A percentile compares a stretch with the other conserved stretches of the same genome.
Evolutionary conservation across 2,888 invertebrate genomes (phyloP).

Genomic region (Heteromyza rotundicornis): DNA sequence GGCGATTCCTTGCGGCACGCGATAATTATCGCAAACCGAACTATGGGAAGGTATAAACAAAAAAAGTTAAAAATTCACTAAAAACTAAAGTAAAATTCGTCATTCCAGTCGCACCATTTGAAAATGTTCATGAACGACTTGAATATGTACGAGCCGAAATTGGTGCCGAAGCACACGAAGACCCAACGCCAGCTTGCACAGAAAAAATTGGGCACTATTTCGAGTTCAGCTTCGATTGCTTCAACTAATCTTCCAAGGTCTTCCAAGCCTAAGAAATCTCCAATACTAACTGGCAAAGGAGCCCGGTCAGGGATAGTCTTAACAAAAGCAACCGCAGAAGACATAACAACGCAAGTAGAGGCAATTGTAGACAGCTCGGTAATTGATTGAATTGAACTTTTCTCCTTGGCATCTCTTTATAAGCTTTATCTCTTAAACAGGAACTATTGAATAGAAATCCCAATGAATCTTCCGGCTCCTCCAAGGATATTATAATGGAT

Average conservation of each 20-base stretch:
- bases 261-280: neutral
- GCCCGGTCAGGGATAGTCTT: too few relatives aligned
- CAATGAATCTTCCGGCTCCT: too few relatives aligned
- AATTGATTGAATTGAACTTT: too few relatives aligned
- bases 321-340: constrained; percentile 22
- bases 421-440: too few relatives aligned
- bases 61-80: neutral
- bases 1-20: constrained; percentile 40
- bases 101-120: constrained; percentile 37
- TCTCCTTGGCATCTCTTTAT: too few relatives aligned
- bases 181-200: neutral
- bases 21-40: constrained; percentile 33
- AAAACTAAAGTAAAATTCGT: neutral
- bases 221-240: neutral
- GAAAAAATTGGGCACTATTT: neutral
- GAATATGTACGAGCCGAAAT: constrained; percentile 54
- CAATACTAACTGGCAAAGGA: too few relatives aligned
- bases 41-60: constrained; percentile 20
- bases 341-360: constrained; percentile 37
- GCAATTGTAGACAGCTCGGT: neutral
- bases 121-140: constrained; percentile 54
- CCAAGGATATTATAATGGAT: too few relatives aligned
- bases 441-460: too few relatives aligned
- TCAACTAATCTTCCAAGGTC: neutral
- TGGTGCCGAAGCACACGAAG: constrained; percentile 33